Percentiles rank a stretch among this genome's conserved stretches.
Conservation (phyloP, 2,113 vertebrate species). For the Loxodonta africana region DNA sequence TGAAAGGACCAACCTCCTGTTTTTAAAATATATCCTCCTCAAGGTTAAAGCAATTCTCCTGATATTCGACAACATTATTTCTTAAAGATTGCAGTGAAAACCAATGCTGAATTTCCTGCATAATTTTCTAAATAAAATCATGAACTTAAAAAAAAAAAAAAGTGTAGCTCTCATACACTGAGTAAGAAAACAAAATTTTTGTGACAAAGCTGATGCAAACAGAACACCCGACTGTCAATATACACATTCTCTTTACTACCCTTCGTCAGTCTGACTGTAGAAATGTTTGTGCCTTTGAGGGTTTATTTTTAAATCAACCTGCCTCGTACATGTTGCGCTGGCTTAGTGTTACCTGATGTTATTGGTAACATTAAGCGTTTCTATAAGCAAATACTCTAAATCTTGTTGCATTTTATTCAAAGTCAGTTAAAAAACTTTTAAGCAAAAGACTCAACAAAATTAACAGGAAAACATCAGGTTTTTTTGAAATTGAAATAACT, state of each 20-base stretch:
- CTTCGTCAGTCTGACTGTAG: background rate
- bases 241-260: background rate
- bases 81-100: background rate
- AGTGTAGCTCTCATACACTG: background rate
- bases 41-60: background rate
- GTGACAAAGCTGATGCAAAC: background rate
- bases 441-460: background rate
- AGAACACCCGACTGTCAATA: background rate
- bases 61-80: background rate
- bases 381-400: background rate
- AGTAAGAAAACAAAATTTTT: background rate
- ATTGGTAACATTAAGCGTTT: background rate
- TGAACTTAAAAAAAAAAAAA: background rate
- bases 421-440: background rate
- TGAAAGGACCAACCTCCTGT: background rate
- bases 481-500: background rate
- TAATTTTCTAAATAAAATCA: slow-evolving; percentile 68
- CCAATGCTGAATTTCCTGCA: slow-evolving; percentile 51
- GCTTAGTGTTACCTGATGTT: too few relatives aligned
- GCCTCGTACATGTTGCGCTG: background rate
- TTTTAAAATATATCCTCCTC: background rate
- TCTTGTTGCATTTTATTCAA: background rate
- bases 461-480: background rate
- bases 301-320: background rate
- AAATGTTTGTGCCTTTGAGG: background rate